Percentiles rank a stretch among this genome's conserved stretches.
Evolutionary conservation across 2,888 invertebrate genomes (phyloP).

Genomic region (Drosophila percnosoma): DNA sequence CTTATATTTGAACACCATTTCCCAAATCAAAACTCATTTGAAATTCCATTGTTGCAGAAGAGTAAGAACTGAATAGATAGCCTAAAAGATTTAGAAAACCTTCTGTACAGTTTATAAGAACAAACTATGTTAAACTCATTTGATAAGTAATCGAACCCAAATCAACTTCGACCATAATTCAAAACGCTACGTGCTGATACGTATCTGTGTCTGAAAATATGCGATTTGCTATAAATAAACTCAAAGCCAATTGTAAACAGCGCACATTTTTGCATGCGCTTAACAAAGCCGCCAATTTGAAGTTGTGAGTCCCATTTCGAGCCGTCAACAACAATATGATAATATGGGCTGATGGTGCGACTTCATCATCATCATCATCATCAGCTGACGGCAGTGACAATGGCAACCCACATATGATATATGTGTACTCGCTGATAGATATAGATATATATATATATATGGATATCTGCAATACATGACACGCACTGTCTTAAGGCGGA

Average conservation of each 20-base stretch:
- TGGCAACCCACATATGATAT: slow-evolving; percentile 25
- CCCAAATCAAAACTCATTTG: background rate
- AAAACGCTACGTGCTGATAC: slow-evolving; percentile 33
- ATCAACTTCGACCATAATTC: background rate
- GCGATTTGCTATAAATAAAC: slow-evolving; percentile 14
- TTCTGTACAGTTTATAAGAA: background rate
- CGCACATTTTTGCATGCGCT: slow-evolving; percentile 9
- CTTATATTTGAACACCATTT: background rate
- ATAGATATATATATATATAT: background rate
- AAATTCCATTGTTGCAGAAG: background rate
- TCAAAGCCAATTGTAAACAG: slow-evolving; percentile 4
- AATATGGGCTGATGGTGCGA: slow-evolving; percentile 37
- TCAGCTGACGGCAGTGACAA: slow-evolving; percentile 22
- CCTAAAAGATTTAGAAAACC: background rate
- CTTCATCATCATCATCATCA: slow-evolving; percentile 13
- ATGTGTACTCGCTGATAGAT: background rate
- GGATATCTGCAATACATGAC: slow-evolving; percentile 45
- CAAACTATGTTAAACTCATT: background rate
- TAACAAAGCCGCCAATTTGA: slow-evolving; percentile 16
- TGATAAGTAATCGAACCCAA: background rate
- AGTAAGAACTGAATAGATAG: background rate
- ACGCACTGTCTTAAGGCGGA: slow-evolving; percentile 38
- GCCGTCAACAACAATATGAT: slow-evolving; percentile 34
- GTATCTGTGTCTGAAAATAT: slow-evolving; percentile 17
- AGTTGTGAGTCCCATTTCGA: background rate